Base-by-base conservation (phyloP, 2,888 invertebrate species). In the Caprella mutica region DNA sequence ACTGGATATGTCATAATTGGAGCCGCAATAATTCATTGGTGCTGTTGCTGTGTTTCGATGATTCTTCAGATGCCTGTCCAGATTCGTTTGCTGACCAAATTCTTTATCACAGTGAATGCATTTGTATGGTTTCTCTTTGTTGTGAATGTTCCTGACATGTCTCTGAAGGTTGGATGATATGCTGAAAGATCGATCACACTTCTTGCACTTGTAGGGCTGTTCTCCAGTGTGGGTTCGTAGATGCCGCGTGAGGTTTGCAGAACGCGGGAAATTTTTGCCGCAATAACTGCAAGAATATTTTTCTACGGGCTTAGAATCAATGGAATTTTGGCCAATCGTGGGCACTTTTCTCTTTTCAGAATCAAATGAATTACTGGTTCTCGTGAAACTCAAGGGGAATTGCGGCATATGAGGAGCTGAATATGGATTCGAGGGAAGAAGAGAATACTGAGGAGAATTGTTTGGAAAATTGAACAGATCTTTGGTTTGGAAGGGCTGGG, bases 131-230 rank as follows among this genome's bases (percentile, higher is more conserved):
- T 57, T 57, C 27, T 57, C 57, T 44, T 97, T 98, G 74, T 98
- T 97, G 76, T 98, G 98, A 66, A 98, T 98, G 73, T 98, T 98
- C 66, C 98, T 80, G 48, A 98, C 94, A 76, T 98, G 98, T 58
- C 98, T 81, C 72, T 96, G 96, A 59, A 98, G 80, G 72, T 98
- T 98, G 65, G 94, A 94, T 1, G 94, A 96, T 75, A 98, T 98
- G 71, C 93, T 93, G 78, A 98, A 98, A 65, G 92, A 92, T 66
- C 97, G 80, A 73, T 96, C 94, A 78, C 96, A 97, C 76, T 94
- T 94, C 75, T 93, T 89, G 77, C 97, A 97, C 73, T 92, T 91
- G 77, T 93, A 93, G 14, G 93, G 93, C 72, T 93, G 93, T 71
- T 97, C 97, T 53, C 97, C 97, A 4, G 97, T 97, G 74, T 97